Evolutionary conservation across 1,140 invertebrate genomes (phyloP).

Genomic region (Drosophila pachea): DNA sequence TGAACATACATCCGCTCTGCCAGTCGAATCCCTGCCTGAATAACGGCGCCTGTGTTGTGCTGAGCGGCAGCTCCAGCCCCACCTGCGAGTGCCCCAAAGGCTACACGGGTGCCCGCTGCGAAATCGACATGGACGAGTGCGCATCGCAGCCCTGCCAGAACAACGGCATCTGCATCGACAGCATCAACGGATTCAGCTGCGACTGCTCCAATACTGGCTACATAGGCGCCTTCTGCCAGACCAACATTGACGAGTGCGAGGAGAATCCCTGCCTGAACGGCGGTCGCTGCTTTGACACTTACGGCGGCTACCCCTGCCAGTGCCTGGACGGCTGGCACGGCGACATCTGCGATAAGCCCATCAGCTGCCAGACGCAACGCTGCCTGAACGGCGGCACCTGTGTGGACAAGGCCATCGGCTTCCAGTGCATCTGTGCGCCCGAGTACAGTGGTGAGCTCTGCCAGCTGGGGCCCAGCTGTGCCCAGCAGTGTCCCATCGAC

Average conservation of each 20-base stretch:
- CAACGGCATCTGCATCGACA: constrained; percentile 89
- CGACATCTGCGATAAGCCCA: constrained; percentile 81
- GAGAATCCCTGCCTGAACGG: constrained; percentile 87
- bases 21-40: constrained; percentile 86
- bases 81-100: constrained; percentile 84
- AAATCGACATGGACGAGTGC: constrained; percentile 86
- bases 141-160: constrained; percentile 88
- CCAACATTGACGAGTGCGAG: constrained; percentile 92
- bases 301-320: constrained; percentile 89
- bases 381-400: constrained; percentile 85
- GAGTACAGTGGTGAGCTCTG: constrained; percentile 83
- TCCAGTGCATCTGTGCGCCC: constrained; percentile 85
- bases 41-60: constrained; percentile 84
- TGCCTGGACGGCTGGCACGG: constrained; percentile 91
- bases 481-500: constrained; percentile 73
- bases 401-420: constrained; percentile 81
- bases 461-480: constrained; percentile 68
- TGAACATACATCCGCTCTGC: constrained; percentile 85
- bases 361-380: constrained; percentile 81
- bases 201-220: constrained; percentile 87
- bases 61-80: constrained; percentile 81
- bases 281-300: constrained; percentile 88
- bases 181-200: constrained; percentile 89
- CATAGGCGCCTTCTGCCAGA: constrained; percentile 87
- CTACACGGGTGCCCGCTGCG: constrained; percentile 84